Conservation (phyloP, 2,797 vertebrate species). For the Acropternis orthonyx region DNA sequence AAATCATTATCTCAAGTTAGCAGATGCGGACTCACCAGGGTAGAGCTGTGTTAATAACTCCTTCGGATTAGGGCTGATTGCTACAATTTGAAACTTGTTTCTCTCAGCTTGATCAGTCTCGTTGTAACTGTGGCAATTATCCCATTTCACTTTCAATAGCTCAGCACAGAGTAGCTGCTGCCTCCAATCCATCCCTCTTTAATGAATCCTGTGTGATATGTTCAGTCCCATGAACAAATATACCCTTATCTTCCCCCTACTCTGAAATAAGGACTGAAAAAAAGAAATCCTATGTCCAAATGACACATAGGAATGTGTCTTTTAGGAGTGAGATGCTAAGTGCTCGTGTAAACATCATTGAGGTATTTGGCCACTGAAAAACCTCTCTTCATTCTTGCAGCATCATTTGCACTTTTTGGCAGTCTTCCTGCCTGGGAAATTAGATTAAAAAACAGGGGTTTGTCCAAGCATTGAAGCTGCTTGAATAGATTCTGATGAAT, state of each 20-base stretch:
- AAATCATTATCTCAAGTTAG: slow-evolving; percentile 84
- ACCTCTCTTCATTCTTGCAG: slow-evolving; percentile 29
- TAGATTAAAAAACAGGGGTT: slow-evolving; percentile 56
- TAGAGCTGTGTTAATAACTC: slow-evolving; percentile 82
- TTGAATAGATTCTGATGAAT: slow-evolving; percentile 63
- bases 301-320: neutral
- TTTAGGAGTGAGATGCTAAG: slow-evolving; percentile 10
- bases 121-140: slow-evolving; percentile 81
- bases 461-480: slow-evolving; percentile 51
- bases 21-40: slow-evolving; percentile 80
- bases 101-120: slow-evolving; percentile 83
- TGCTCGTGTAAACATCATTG: neutral
- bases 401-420: slow-evolving; percentile 62
- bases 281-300: neutral
- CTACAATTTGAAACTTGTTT: slow-evolving; percentile 85
- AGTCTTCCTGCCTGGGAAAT: slow-evolving; percentile 63
- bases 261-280: slow-evolving; percentile 4
- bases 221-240: slow-evolving; percentile 43
- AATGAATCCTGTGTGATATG: slow-evolving; percentile 65
- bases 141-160: slow-evolving; percentile 79
- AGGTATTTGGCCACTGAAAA: slow-evolving; percentile 14
- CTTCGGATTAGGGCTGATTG: slow-evolving; percentile 82
- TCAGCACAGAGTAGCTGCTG: slow-evolving; percentile 68
- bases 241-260: neutral
- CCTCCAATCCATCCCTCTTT: slow-evolving; percentile 72